Percentiles rank a stretch among this genome's conserved stretches.
These are phyloP conservation scores for Xiphorhynchus elegans DNA, from an alignment of 2,113 vertebrate genomes.

Conservation along the genomic window DNA sequence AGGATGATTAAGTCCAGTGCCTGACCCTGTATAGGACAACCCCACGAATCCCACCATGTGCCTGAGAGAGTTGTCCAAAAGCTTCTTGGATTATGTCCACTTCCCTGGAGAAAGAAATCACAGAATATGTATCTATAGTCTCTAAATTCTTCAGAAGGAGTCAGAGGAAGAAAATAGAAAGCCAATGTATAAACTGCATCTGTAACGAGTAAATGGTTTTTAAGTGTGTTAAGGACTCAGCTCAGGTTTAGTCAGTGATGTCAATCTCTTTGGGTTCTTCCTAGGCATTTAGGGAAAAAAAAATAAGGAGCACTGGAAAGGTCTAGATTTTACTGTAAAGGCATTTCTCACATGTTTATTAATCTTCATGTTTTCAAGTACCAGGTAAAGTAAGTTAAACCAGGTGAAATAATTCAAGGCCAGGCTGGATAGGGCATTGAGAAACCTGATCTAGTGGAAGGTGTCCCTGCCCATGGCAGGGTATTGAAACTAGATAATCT, in stretches of 20 bases:
- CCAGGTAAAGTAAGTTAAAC: background rate
- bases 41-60: background rate
- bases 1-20: rapidly evolving
- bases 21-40: too few species aligned
- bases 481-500: background rate
- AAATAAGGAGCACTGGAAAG: background rate
- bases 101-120: background rate
- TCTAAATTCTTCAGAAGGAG: background rate
- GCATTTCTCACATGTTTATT: background rate
- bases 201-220: background rate
- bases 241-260: background rate
- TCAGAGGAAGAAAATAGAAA: background rate
- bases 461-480: background rate
- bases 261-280: background rate
- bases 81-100: background rate
- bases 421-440: background rate
- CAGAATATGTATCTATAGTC: background rate
- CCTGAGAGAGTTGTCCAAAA: too few species aligned
- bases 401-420: background rate
- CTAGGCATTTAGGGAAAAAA: rapidly evolving
- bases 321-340: background rate
- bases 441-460: background rate
- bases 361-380: background rate
- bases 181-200: background rate
- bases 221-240: background rate